Base-by-base conservation (phyloP, 2,888 invertebrate genomes). In the Heliconius ethilla region DNA sequence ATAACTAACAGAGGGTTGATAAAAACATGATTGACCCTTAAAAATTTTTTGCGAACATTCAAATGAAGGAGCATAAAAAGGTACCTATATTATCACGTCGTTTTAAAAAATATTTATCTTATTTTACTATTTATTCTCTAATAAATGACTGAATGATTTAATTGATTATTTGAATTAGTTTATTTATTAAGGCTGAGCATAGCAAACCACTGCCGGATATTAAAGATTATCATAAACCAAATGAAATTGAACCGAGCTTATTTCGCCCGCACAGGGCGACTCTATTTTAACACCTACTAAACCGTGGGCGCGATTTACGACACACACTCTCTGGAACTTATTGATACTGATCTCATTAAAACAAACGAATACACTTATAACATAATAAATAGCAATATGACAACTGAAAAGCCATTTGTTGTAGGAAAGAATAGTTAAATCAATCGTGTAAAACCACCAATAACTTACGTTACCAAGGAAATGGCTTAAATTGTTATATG, bases 151-250 rank as follows among this genome's bases (percentile, higher is more conserved):
- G 27, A 37, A 25, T 51, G 70, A 33, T 55, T 73, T 15, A 25
- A 62, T 27, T 62, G 22, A n/a, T 13, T 18, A 22, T 51, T 51
- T 11, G 25, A 75, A 51, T 87, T 87, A 85, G 83, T 86, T 59
- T 66, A 86, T 87, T 86, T 84, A 86, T 84, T 83, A 83, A 83
- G 83, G 87, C 89, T 92, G 92, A 91, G 91, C 86, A 90, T 92
- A 92, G 88, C 76, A 75, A 84, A 87, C 88, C 89, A 87, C 87
- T 89, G 89, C 92, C 93, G 93, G 93, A 94, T 93, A 93, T 94
- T 90, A 90, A 90, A 93, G 93, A 93, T 94, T 93, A 93, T 93
- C 91, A 94, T 93, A 93, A 94, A 93, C 88, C 89, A 91, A 92
- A 92, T 92, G 91, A 90, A 90, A 89, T 91, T 88, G 89, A 89